Evolutionary conservation across 1,140 invertebrate species (phyloP).

Genomic region (Ceratina calcarata): DNA sequence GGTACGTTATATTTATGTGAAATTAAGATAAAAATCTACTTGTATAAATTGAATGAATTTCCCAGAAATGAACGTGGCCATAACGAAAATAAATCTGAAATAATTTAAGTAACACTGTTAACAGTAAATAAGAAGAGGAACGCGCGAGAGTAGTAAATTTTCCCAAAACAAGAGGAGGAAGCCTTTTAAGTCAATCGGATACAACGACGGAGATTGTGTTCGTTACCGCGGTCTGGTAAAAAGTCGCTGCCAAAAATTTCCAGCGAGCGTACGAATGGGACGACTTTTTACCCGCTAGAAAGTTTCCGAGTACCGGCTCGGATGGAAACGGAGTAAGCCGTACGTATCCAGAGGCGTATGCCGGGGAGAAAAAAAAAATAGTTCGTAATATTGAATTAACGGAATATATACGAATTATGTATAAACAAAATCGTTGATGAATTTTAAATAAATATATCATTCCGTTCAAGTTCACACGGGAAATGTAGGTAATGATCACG

Average conservation of each 20-base stretch:
- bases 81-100: neutral
- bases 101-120: neutral
- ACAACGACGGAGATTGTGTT: neutral
- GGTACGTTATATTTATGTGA: too few relatives aligned
- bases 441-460: too few relatives aligned
- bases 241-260: constrained; percentile 41
- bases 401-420: too few relatives aligned
- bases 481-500: neutral
- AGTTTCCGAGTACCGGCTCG: constrained; percentile 36
- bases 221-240: constrained; percentile 1
- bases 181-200: neutral
- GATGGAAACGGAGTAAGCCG: constrained; percentile 19
- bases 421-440: too few relatives aligned
- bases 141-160: neutral
- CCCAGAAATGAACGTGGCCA: neutral
- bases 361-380: neutral
- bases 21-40: too few relatives aligned
- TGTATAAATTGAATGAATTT: neutral
- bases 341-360: constrained; percentile 19
- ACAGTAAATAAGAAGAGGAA: neutral
- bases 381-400: too few relatives aligned
- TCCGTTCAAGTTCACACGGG: neutral
- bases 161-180: neutral
- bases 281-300: constrained; percentile 48
- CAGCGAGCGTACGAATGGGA: constrained; percentile 35